Evolutionary conservation across 1,140 invertebrate genomes (phyloP).

Genomic region (Procambarus virginalis): DNA sequence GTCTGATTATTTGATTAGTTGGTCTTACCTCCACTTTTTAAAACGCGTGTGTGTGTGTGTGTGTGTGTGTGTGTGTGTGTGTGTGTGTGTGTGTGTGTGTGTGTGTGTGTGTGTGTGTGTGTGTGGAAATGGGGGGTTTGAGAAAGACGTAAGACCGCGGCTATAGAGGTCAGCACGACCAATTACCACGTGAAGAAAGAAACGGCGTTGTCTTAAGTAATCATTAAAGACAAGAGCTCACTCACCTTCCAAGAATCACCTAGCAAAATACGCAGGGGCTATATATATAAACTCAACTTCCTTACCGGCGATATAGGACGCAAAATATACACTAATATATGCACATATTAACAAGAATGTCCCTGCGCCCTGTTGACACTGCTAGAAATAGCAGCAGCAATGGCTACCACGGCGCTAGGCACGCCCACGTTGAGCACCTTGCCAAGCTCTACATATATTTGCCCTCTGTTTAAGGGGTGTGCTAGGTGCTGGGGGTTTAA

Average conservation of each 20-base stretch:
- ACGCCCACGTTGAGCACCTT: not conserved
- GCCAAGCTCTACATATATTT: not conserved
- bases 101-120: not conserved
- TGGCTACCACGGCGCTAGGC: not conserved
- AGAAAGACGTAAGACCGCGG: not conserved
- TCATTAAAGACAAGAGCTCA: conserved; percentile 24
- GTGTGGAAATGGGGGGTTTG: not conserved
- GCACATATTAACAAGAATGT: not conserved
- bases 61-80: not conserved
- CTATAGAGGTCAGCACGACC: not conserved
- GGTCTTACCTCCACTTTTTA: too few relatives aligned
- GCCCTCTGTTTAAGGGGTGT: not conserved
- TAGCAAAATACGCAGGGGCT: not conserved
- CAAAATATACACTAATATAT: not conserved
- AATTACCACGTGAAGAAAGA: not conserved
- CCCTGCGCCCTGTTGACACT: not conserved
- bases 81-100: too few relatives aligned
- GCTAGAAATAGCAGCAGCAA: not conserved
- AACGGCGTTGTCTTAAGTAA: not conserved
- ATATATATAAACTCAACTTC: not conserved
- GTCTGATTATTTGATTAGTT: too few relatives aligned
- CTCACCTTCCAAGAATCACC: conserved; percentile 27
- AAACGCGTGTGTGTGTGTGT: not conserved
- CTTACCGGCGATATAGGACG: not conserved
- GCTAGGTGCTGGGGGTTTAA: too few relatives aligned